Evolutionary conservation across 2,888 invertebrate species (phyloP), one percentile per base, ranked within the genome.

Genomic region (Lepidocyrtinus sp.): DNA sequence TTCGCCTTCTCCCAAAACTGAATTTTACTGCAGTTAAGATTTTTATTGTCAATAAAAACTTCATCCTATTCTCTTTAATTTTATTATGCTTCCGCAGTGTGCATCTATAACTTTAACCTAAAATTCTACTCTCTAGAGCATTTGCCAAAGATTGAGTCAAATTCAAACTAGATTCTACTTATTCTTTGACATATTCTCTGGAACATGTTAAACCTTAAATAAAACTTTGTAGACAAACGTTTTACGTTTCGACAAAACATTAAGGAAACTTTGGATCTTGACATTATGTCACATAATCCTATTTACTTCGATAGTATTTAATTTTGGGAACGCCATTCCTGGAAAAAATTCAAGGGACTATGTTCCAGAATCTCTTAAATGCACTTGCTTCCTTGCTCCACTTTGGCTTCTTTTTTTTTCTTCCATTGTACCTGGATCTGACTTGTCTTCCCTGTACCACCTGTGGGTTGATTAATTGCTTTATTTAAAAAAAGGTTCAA

Each of bases 381-480:
- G 63, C 2, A 19, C 24, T 12, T 63, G 25, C 63, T 22, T 24
- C 9, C 22, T 15, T 63, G 25, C 15, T 63, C 63, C 63, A 25
- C n/a, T 17, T 63, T 61, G 21, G 17, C 19, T 21, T 19, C 19
- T 21, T 21, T 17, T 61, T 61, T 61, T 19, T 2, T 15, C 2
- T 2, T 12, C 25, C 15, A 27, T 65, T 12, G 26, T 65, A 24
- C 12, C 27, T 65, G 65, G 26, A 62, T 45, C 5, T 36, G 36
- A 36, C 36, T 36, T 5, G 36, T 7, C 12, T 36, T 5, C 12
- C 5, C 12, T 36, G 36, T 71, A 17, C 73, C 73, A 63, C 73
- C 73, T 73, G 73, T 50, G 73, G 64, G 63, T 73, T 73, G 73
- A 73, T 73, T 73, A 73, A 73, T 73, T 73, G 64, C 50, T 46